These are phyloP conservation scores for Pachymerium ferrugineum DNA, from an alignment of 2,888 invertebrate species.

Conservation along the genomic window DNA sequence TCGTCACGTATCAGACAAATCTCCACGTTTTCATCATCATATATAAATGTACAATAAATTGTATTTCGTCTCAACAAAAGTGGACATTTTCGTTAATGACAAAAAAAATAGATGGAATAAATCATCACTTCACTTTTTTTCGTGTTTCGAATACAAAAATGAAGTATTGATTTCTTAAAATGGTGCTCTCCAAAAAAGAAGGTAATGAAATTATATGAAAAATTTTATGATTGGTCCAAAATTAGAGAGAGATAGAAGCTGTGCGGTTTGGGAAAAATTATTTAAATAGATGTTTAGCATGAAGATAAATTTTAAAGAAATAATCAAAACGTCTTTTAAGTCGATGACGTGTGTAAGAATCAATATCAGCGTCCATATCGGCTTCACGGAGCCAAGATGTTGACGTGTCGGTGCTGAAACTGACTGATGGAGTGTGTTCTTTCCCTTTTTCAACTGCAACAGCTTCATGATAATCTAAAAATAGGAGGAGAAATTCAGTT, in stretches of 20 bases:
- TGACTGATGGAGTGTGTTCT: slow-evolving; percentile 62
- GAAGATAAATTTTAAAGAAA: slow-evolving; percentile 91
- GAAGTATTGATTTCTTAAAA: background rate
- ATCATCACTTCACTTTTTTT: slow-evolving; percentile 8
- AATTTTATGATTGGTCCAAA: background rate
- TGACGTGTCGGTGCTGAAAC: slow-evolving; percentile 84
- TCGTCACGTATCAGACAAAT: background rate
- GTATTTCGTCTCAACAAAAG: background rate
- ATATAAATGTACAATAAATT: slow-evolving; percentile 4
- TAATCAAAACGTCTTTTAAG: slow-evolving; percentile 82
- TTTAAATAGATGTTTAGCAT: slow-evolving; percentile 76
- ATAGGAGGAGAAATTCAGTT: background rate
- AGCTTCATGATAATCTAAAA: slow-evolving; percentile 36
- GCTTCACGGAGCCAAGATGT: slow-evolving; percentile 89
- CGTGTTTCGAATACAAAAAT: slow-evolving; percentile 4
- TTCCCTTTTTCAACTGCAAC: slow-evolving; percentile 54
- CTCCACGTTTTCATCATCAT: too few relatives aligned
- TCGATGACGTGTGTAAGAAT: slow-evolving; percentile 79
- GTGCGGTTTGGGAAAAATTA: slow-evolving; percentile 47
- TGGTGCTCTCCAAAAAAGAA: background rate
- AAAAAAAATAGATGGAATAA: background rate
- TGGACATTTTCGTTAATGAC: background rate
- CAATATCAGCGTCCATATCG: slow-evolving; percentile 89
- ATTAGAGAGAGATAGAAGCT: background rate
- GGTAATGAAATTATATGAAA: background rate